Base-by-base conservation (phyloP, 2,113 vertebrate genomes). In the Numenius arquata region DNA sequence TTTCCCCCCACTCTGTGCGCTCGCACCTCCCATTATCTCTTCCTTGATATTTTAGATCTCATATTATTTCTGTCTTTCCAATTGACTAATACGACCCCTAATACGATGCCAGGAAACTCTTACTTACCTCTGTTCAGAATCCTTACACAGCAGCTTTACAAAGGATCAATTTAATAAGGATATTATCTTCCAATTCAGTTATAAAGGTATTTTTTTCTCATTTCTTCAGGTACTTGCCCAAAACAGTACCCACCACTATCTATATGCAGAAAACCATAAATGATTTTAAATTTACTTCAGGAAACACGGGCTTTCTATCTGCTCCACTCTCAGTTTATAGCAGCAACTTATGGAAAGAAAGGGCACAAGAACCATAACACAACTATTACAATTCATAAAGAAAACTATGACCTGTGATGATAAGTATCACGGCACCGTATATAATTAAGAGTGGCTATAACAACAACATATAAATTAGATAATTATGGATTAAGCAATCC, bases 391-490 rank as follows among this genome's bases (percentile, higher is more conserved):
- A 47, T 89, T 94, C 81, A 85, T 79, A 77, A 77, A 83, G 76
- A 70, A 87, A 93, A 56, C 34, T 15, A 70, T 41, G 43, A 55
- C 53, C 65, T 82, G 65, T 47, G 81, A 96, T 55, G 38, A 13
- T 91, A 89, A 94, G 89, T 76, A 82, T 90, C 91, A 90, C 87
- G 95, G 83, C 71, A 85, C 95, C 95, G 86, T 95, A 87, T 82
- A 91, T 96, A 95, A 97, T 96, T 96, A 90, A 91, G 72, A 86
- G 36, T 55, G 74, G 66, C 81, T 90, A 66, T 88, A 95, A 95
- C 84, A 91, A 84, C 85, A 95, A 95, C 86, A 89, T 91, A 96
- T 85, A 97, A 95, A 95, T 97, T 96, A 94, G 95, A 80, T 96
- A 96, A 95, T 93, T 95, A 94, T 85, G 90, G 93, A 95, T 96